phyloP scores from a whole-genome alignment of 2,888 invertebrate genomes.

The Uropetala carovei region DNA sequence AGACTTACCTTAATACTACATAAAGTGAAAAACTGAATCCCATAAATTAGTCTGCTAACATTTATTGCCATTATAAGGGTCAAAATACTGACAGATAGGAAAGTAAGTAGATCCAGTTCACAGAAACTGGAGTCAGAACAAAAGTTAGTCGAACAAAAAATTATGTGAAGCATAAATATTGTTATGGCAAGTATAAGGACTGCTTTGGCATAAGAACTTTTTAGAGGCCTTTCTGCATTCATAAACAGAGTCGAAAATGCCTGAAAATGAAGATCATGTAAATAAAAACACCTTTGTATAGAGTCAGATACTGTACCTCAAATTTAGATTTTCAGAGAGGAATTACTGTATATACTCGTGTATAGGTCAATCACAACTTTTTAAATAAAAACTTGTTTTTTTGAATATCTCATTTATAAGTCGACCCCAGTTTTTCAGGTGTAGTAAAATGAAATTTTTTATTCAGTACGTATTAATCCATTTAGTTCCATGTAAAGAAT shows the following conservation, averaged over 20 bases:
- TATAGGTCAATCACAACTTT: no score
- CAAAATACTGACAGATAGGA: neutral
- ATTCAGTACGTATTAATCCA: no score
- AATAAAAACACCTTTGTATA: no score
- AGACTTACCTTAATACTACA: neutral
- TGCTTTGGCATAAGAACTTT: neutral
- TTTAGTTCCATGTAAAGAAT: no score
- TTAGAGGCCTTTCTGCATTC: neutral
- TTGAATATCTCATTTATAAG: no score
- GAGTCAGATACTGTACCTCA: no score
- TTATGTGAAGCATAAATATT: neutral
- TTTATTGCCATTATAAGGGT: slow-evolving; percentile 6
- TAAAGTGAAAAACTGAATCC: neutral
- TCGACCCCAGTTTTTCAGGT: no score
- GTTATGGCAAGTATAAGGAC: neutral
- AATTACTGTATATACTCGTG: no score
- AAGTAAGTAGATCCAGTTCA: neutral
- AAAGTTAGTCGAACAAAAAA: neutral
- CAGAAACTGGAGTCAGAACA: slow-evolving; percentile 4
- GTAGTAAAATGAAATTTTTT: no score
- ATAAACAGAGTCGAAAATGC: neutral
- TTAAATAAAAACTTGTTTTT: no score
- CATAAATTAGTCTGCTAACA: neutral
- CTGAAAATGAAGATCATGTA: neutral
- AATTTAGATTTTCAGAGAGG: no score